Evolutionary conservation across 2,113 vertebrate genomes (phyloP), one percentile per base, ranked within the genome.

Genomic region (Phycodurus eques): DNA sequence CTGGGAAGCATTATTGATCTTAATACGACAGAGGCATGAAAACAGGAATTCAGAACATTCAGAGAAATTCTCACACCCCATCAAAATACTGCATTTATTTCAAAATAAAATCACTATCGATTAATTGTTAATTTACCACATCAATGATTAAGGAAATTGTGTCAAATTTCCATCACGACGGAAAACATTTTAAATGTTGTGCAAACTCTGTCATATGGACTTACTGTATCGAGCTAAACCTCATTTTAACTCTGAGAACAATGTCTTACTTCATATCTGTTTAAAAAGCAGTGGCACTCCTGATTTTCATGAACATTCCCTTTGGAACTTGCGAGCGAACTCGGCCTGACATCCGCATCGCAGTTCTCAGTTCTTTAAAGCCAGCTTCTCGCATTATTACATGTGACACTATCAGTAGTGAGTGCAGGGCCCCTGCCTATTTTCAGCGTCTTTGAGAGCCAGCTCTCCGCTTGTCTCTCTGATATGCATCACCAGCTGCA

Each of bases 371-470:
- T 65, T 68, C 56, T 80, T 81, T 73, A 59, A 74, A 79, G 62
- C 72, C 68, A 78, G 70, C 70, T 64, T 76, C 74, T 87, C 72
- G 68, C 71, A 71, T 87, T 83, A 88, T 85, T 88, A 76, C 77
- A 87, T 82, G 61, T 89, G 83, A 88, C 83, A 83, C 43, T 79
- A 76, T 88, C 85, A 78, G 80, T 76, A 67, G 74, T 74, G 76
- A 88, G 74, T 81, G 80, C 88, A 85, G 84, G 6, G 73, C 84
- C 89, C 83, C 70, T 77, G 76, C 57, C 79, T 85, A 77, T 86
- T 88, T 77, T 53, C 22, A 72, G 80, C 61, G 31, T 82, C 73
- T 81, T 81, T 75, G 53, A 85, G 79, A 77, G 76, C 76, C 71
- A 65, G 74, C 69, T 84, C 83, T 80, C 80, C 70, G 74, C 64